Conservation (phyloP, 2,888 invertebrate species). For the Diachrysia chrysitis region DNA sequence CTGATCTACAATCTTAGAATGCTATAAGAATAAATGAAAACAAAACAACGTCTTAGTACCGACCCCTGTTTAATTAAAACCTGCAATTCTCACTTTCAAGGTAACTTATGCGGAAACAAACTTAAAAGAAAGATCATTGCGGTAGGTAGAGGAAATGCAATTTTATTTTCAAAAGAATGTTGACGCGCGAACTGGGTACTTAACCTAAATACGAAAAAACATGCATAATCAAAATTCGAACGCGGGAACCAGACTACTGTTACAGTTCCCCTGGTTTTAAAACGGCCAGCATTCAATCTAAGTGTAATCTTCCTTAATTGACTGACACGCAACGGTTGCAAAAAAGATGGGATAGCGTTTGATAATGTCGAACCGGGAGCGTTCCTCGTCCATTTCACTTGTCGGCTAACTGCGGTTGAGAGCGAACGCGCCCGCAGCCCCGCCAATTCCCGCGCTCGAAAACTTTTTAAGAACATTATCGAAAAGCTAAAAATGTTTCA, state of each 20-base stretch:
- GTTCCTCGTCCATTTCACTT: constrained; percentile 75
- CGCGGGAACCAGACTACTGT: constrained; percentile 42
- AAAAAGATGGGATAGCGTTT: constrained; percentile 68
- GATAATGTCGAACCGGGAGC: constrained; percentile 67
- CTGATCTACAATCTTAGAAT: constrained; percentile 10
- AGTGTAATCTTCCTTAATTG: constrained; percentile 73
- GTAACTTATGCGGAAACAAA: constrained; percentile 38
- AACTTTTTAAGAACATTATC: constrained; percentile 58
- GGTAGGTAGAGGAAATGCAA: constrained; percentile 47
- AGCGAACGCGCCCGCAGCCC: constrained; percentile 69
- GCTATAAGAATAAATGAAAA: constrained; percentile 45
- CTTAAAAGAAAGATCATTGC: constrained; percentile 30
- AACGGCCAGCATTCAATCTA: constrained; percentile 65
- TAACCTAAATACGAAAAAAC: constrained; percentile 53
- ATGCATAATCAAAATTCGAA: constrained; percentile 50
- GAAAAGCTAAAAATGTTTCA: constrained; percentile 66
- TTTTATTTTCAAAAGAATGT: constrained; percentile 45
- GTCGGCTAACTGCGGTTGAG: constrained; percentile 70
- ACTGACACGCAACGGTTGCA: constrained; percentile 68
- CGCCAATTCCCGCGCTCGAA: constrained; percentile 54
- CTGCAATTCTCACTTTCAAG: constrained; percentile 25
- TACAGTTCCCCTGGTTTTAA: constrained; percentile 52
- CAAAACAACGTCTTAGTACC: constrained; percentile 38
- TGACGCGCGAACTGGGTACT: constrained; percentile 50
- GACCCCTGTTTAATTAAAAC: constrained; percentile 50